These are phyloP conservation scores for Orius laevigatus DNA, from an alignment of 1,140 invertebrate species.

Conservation along the genomic window DNA sequence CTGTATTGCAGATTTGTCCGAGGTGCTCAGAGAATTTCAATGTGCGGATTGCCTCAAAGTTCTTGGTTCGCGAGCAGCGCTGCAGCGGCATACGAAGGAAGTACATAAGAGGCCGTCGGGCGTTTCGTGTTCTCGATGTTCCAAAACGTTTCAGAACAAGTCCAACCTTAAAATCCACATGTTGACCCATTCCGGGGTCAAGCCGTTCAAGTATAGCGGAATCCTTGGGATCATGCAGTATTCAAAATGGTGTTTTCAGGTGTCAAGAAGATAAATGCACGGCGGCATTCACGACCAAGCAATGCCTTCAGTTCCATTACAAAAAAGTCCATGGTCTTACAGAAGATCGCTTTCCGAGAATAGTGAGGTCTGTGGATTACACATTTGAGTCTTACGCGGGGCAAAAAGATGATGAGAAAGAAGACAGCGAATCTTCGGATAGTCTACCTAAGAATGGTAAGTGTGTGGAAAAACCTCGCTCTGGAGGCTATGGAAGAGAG, in stretches of 20 bases:
- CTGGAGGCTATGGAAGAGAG: too few relatives aligned
- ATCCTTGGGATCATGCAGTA: too few relatives aligned
- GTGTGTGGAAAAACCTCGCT: too few relatives aligned
- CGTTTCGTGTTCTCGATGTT: slow-evolving; percentile 45
- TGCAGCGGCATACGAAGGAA: slow-evolving; percentile 56
- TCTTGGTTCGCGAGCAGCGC: slow-evolving; percentile 48
- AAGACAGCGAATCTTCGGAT: too few relatives aligned
- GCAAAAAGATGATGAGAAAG: slow-evolving; percentile 23
- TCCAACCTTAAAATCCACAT: slow-evolving; percentile 66
- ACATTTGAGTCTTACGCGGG: slow-evolving; percentile 52
- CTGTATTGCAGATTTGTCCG: slow-evolving; percentile 42
- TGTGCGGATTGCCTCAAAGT: slow-evolving; percentile 57
- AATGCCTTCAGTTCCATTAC: slow-evolving; percentile 61
- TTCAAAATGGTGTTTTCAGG: too few relatives aligned
- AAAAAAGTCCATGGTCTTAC: slow-evolving; percentile 56
- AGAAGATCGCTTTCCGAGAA: slow-evolving; percentile 54
- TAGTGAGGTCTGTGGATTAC: slow-evolving; percentile 54
- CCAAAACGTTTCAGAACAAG: slow-evolving; percentile 61
- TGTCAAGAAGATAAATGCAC: slow-evolving; percentile 45
- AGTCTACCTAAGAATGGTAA: too few relatives aligned
- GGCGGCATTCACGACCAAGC: slow-evolving; percentile 60
- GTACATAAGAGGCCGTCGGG: slow-evolving; percentile 49
- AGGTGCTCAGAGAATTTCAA: slow-evolving; percentile 56
- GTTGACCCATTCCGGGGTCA: slow-evolving; percentile 60
- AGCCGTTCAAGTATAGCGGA: slow-evolving; percentile 60